Evolutionary conservation across 2,888 invertebrate genomes (phyloP), one percentile per base, ranked within the genome.

Genomic region (Pseudoips prasinana): DNA sequence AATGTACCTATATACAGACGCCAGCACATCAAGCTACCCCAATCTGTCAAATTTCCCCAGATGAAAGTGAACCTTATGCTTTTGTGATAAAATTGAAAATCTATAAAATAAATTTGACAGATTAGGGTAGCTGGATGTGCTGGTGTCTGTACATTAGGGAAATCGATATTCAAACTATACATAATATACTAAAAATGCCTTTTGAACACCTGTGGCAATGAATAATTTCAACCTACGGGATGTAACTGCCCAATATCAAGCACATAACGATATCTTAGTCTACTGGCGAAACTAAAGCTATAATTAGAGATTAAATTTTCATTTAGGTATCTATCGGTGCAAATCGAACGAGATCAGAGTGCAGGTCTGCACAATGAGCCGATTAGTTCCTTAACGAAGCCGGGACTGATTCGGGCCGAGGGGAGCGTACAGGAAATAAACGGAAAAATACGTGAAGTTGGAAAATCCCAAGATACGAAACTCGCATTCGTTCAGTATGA

Each of bases 381-480:
- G 72, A 76, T 78, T 77, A 73, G 68, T 66, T 68, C 63, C 59
- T 64, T 73, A 76, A 75, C 72, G 74, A 77, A 75, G 48, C 61
- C 56, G 39, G 39, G 37, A 36, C 49, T 41, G 51, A 54, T 47
- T 47, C 50, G 40, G 37, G 31, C 43, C 46, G 46, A 33, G 24
- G 58, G 39, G 46, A 48, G 37, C 34, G 41, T 34, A 38, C 34
- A 46, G 33, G 58, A 46, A 50, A 59, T 51, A 58, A 47, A 52
- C 43, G 55, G 32, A 37, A 41, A 58, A 57, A 48, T 43, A 58
- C 49, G 39, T 54, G 52, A 58, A 60, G 40, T 47, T 49, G 42
- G 33, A 49, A 68, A 70, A 62, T 68, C 65, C 66, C 60, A 53
- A 55, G 62, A 53, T 54, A 54, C 49, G 34, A 45, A 38, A 39